Evolutionary conservation across 1,140 invertebrate species (phyloP).

Genomic region (Riptortus pedestris): DNA sequence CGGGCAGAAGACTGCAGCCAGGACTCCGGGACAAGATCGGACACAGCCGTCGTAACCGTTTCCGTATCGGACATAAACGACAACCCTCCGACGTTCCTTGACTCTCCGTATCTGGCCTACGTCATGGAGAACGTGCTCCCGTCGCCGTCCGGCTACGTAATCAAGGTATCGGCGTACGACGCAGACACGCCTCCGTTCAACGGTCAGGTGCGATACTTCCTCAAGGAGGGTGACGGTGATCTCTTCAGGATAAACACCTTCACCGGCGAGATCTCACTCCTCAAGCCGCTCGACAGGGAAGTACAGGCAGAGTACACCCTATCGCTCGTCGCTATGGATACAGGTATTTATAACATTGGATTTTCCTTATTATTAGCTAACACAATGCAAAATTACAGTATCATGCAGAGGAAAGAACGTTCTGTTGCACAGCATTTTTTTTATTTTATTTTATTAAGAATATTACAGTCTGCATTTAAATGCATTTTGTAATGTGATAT

Average conservation of each 20-base stretch:
- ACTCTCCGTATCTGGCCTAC: constrained; percentile 80
- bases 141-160: constrained; percentile 53
- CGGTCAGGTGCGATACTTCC: constrained; percentile 77
- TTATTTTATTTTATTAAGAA: no score
- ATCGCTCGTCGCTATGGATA: constrained; percentile 83
- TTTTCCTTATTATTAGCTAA: no score
- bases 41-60: constrained; percentile 55
- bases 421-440: no score
- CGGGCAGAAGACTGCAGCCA: constrained; percentile 78
- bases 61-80: constrained; percentile 86
- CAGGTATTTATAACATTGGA: constrained; percentile 60
- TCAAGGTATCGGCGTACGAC: constrained; percentile 73
- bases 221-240: constrained; percentile 82
- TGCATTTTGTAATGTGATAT: no score
- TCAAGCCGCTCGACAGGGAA: constrained; percentile 74
- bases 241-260: constrained; percentile 80
- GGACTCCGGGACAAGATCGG: constrained; percentile 47
- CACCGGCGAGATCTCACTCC: constrained; percentile 73
- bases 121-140: constrained; percentile 85
- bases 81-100: constrained; percentile 80
- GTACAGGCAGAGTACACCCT: constrained; percentile 67
- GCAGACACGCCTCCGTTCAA: constrained; percentile 84
- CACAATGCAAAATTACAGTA: no score
- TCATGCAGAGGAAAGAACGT: no score
- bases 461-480: no score